A percentile compares a stretch with the other conserved stretches of the same genome.
These are phyloP conservation scores for Chaetogeoica ovagalla DNA, from an alignment of 2,888 invertebrate genomes.

Conservation along the genomic window DNA sequence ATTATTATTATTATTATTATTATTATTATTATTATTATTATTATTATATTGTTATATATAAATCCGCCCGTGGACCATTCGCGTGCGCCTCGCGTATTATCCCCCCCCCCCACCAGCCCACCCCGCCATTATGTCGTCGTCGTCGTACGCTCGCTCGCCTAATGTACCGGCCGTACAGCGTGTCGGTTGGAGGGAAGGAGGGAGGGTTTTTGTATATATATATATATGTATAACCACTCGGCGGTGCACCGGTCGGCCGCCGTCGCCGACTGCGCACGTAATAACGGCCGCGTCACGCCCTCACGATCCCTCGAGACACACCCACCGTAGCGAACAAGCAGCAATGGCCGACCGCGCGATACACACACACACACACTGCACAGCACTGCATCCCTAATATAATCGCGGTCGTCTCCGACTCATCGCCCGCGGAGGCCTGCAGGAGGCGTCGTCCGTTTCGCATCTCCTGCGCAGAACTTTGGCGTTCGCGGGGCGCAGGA, in stretches of 20 bases:
- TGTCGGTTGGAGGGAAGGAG: too few relatives aligned
- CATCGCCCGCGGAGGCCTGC: not conserved
- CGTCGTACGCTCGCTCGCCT: not conserved
- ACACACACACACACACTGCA: too few relatives aligned
- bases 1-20: slow-evolving; percentile 49
- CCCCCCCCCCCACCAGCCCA: not conserved
- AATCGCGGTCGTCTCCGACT: too few relatives aligned
- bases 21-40: slow-evolving; percentile 50
- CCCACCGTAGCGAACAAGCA: slow-evolving; percentile 23
- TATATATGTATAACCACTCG: not conserved
- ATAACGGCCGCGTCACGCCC: slow-evolving; percentile 31
- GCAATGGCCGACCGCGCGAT: slow-evolving; percentile 41
- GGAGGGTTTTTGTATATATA: too few relatives aligned
- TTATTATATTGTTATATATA: too few relatives aligned
- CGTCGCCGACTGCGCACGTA: too few relatives aligned
- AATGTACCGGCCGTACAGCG: too few relatives aligned
- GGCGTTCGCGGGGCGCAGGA: not conserved
- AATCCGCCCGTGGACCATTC: not conserved
- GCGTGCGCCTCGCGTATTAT: not conserved
- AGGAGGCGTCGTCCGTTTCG: not conserved
- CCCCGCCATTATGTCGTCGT: slow-evolving; percentile 19
- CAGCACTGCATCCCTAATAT: too few relatives aligned
- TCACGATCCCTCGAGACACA: slow-evolving; percentile 32
- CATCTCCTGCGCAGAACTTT: not conserved
- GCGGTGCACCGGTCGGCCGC: not conserved